Evolutionary conservation across 2,888 invertebrate genomes (phyloP), one percentile per base, ranked within the genome.

Genomic region (Pteria penguin): DNA sequence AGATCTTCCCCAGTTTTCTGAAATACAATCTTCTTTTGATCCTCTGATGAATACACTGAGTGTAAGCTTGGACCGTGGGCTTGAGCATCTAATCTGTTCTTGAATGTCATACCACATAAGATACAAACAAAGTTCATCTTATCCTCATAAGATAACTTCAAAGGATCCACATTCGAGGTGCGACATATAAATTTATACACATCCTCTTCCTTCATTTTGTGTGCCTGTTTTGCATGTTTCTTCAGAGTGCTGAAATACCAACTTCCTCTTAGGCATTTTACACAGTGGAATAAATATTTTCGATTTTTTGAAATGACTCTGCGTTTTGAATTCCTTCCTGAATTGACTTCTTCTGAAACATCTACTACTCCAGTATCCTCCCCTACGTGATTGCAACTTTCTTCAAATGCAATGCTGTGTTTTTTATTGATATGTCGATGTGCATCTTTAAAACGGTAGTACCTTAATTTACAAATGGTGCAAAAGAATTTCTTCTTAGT

Each of bases 81-180:
- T 18, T 36, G 45, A 24, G 33, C 65, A 65, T 65, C 65, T 36
- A 65, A 36, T 65, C 65, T 65, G 65, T 36, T 65, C 26, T 36
- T 65, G 18, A 65, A 65, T 65, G 65, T 65, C 11, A 65, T 36
- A 36, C 36, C 32, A 26, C 65, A 65, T 22, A 65, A 11, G n/a
- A 65, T 18, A 65, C 65, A 65, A 14, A 65, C 45, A 36, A 65
- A 65, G 45, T 65, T 65, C 65, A 65, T 65, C 26, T 65, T 65
- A 26, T 65, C 65, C 26, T 65, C 65, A 65, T 65, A 36, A 8
- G 33, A 33, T 36, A 65, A 14, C 18, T 65, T 65, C 26, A 65
- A 65, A 22, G 45, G 24, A n/a, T 65, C 65, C 24, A 36, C 65
- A 65, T 65, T 65, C 26, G 32, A 36, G 22, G 65, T 36, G 14